phyloP scores from a whole-genome alignment of 2,113 vertebrate species.

The Osmerus eperlanus region DNA sequence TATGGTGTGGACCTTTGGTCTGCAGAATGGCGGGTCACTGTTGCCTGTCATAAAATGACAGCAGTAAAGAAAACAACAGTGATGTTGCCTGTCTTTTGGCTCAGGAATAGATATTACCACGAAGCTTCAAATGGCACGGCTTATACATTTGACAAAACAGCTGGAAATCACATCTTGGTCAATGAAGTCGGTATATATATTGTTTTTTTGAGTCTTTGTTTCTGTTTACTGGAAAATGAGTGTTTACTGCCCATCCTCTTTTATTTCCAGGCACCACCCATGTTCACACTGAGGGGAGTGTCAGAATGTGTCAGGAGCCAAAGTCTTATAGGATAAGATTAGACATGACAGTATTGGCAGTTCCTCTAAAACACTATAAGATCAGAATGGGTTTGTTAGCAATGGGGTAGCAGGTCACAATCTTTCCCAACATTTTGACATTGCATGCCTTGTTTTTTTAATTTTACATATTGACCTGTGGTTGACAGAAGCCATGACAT shows the following conservation, averaged over 20 bases:
- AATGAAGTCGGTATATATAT: neutral
- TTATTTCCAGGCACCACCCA: constrained; percentile 15
- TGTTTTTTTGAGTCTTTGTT: neutral
- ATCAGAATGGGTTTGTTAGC: neutral
- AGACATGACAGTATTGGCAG: neutral
- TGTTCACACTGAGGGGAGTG: constrained; percentile 9
- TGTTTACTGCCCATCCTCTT: neutral
- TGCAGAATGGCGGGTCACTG: neutral
- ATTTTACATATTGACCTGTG: too few species aligned
- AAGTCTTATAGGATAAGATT: constrained; percentile 57
- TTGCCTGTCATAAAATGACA: neutral
- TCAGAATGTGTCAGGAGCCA: constrained; percentile 54
- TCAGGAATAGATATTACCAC: too few species aligned
- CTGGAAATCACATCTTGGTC: too few species aligned
- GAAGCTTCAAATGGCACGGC: too few species aligned
- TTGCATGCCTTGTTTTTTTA: too few species aligned
- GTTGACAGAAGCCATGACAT: too few species aligned
- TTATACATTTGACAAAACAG: too few species aligned
- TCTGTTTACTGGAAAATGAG: neutral
- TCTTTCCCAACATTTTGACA: too few species aligned
- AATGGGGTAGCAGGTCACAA: neutral
- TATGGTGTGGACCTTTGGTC: neutral
- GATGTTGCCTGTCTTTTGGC: neutral
- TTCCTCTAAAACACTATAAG: neutral
- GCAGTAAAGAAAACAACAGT: neutral